Base-by-base conservation (phyloP, 2,888 invertebrate species). In the Cryptophagus acutangulus region DNA sequence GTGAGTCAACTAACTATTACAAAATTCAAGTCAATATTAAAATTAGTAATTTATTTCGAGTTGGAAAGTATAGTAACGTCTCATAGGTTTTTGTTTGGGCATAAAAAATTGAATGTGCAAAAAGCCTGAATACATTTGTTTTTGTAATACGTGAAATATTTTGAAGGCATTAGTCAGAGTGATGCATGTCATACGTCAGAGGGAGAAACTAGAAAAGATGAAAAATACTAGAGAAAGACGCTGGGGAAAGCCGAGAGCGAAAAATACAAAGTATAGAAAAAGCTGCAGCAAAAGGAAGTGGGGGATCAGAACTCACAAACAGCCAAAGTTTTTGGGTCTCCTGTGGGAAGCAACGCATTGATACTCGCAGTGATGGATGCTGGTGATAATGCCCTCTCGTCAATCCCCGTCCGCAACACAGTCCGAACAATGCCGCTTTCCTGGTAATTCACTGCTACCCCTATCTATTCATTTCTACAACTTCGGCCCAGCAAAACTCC, bases 301-400 rank as follows among this genome's bases (percentile, higher is more conserved):
- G 58, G 59, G 60, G 62, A 62, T 62, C 59, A 59, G 58, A 59
- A 60, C 63, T 62, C 59, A 56, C 60, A 62, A 62, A 61, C 62
- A 60, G 61, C 59, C 44, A 59, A 66, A 67, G 65, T 69, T 68
- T 67, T 67, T 63, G 65, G 66, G 59, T 61, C 61, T 68, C 68
- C 67, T 68, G 67, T 66, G 69, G 69, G 68, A 68, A 67, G 67
- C 58, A 55, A 58, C 62, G 66, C 70, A 70, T 70, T 70, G 69
- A 70, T 70, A 70, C 69, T 66, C 63, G 66, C 61, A 54, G 66
- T 72, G 72, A 72, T 71, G 69, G 69, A 72, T 72, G 67, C 58
- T 55, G 62, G 71, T 67, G 72, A 72, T 72, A 72, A 72, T 72
- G 70, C 68, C 67, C 65, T 66, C 67, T 71, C 71, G 71, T 72